These are phyloP conservation scores for Pangasius djambal DNA, from an alignment of 2,797 vertebrate species.

Conservation along the genomic window DNA sequence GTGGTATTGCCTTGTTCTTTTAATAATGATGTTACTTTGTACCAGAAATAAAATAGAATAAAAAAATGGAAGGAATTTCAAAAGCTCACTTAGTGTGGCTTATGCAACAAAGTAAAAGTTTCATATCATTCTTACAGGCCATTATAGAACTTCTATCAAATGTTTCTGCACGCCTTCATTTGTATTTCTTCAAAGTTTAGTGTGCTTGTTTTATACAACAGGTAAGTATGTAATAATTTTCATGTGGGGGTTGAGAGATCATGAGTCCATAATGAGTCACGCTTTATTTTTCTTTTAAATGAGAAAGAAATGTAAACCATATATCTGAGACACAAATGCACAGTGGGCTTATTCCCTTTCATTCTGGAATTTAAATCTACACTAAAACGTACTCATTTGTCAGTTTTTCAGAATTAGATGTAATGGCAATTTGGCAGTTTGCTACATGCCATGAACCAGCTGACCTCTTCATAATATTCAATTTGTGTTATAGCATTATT, in stretches of 20 bases:
- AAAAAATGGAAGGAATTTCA: background rate
- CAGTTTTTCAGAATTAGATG: background rate
- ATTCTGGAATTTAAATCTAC: background rate
- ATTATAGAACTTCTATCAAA: background rate
- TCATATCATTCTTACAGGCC: background rate
- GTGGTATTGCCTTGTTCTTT: background rate
- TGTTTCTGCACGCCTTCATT: background rate
- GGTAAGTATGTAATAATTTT: background rate
- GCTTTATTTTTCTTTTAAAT: conserved; percentile 1
- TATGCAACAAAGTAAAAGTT: background rate
- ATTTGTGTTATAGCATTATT: conserved; percentile 4
- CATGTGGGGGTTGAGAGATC: background rate
- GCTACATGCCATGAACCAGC: background rate
- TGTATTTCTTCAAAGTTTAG: background rate
- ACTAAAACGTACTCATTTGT: background rate
- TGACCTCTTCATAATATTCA: conserved; percentile 12
- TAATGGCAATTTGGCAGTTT: background rate
- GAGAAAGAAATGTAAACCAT: background rate
- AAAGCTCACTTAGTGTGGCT: background rate
- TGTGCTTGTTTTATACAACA: background rate
- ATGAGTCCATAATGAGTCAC: background rate
- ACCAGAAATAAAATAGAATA: background rate
- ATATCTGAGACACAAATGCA: background rate
- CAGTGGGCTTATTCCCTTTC: background rate
- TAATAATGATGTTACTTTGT: background rate